Evolutionary conservation across 2,797 vertebrate genomes (phyloP).

Genomic region (Acanthiza pusilla): DNA sequence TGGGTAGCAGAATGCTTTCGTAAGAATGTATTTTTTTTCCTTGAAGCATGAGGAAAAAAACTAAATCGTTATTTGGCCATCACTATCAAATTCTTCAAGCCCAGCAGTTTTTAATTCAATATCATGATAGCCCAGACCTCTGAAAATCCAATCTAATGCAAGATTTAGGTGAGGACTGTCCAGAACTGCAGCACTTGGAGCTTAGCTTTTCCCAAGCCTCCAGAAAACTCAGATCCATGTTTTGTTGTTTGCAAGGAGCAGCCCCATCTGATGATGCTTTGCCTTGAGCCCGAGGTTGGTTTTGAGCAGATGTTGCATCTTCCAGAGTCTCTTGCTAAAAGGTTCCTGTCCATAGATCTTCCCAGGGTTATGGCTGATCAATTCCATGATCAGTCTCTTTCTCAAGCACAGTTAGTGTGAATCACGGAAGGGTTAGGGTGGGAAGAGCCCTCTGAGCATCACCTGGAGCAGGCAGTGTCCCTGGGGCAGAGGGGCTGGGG

Average conservation of each 20-base stretch:
- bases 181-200: background rate
- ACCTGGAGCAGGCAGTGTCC: too few relatives aligned
- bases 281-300: background rate
- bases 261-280: background rate
- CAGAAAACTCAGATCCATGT: background rate
- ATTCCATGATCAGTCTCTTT: background rate
- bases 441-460: background rate
- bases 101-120: background rate
- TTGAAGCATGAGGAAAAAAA: background rate
- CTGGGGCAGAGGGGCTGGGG: background rate
- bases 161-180: background rate
- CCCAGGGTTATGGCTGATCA: background rate
- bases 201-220: background rate
- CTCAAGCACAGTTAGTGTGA: background rate
- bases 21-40: background rate
- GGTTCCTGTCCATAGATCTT: background rate
- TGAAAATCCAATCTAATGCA: background rate
- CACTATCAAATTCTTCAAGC: background rate
- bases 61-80: background rate
- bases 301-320: background rate
- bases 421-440: background rate
- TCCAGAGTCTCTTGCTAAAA: background rate
- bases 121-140: background rate
- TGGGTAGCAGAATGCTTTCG: background rate
- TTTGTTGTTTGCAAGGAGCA: background rate